phyloP scores from a whole-genome alignment of 2,888 invertebrate genomes.

The Danaus chrysippus region DNA sequence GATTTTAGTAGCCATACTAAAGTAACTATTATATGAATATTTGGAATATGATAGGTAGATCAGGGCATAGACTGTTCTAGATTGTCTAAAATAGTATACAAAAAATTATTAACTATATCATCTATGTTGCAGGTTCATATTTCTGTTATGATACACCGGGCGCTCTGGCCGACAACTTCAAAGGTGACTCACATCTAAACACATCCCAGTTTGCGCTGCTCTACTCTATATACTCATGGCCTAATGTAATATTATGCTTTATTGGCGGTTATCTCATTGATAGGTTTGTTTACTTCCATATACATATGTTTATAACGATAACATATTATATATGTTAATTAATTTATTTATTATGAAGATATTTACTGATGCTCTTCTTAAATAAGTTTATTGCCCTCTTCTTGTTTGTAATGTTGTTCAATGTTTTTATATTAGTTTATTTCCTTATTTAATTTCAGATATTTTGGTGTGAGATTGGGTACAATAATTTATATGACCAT shows the following conservation, averaged over 20 bases:
- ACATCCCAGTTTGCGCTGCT: slow-evolving; percentile 91
- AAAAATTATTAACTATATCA: not conserved
- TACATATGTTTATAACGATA: slow-evolving; percentile 10
- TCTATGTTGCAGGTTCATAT: slow-evolving; percentile 89
- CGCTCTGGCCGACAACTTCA: slow-evolving; percentile 93
- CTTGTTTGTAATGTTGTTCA: too few relatives aligned
- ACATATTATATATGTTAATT: not conserved
- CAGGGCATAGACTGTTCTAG: too few relatives aligned
- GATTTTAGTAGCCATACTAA: not conserved
- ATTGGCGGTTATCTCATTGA: slow-evolving; percentile 98
- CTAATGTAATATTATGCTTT: slow-evolving; percentile 96
- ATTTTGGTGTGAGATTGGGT: slow-evolving; percentile 96
- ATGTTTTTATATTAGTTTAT: not conserved
- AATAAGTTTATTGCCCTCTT: not conserved
- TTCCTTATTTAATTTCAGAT: slow-evolving; percentile 72
- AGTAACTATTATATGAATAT: not conserved
- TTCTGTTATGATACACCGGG: slow-evolving; percentile 99
- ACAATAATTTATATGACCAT: slow-evolving; percentile 94
- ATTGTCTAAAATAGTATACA: too few relatives aligned
- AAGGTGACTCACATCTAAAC: slow-evolving; percentile 86
- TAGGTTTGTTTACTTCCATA: slow-evolving; percentile 72
- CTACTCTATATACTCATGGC: slow-evolving; percentile 98
- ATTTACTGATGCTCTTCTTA: not conserved
- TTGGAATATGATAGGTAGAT: too few relatives aligned
- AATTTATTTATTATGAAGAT: not conserved